Evolutionary conservation across 1,140 invertebrate species (phyloP).

Genomic region (Metopolophium dirhodum): DNA sequence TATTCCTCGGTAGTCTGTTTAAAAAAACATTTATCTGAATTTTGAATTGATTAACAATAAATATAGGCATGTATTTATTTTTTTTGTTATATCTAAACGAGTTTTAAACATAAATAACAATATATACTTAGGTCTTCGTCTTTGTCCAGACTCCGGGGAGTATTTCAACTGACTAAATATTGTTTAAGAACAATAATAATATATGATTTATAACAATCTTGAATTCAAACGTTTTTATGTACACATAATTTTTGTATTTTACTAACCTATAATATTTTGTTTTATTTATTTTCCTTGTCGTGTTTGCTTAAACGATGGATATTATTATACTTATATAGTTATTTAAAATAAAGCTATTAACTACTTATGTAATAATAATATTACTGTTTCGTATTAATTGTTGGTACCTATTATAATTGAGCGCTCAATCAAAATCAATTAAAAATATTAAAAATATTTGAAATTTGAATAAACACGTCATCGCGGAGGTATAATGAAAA

Average conservation of each 20-base stretch:
- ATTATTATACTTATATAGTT: background rate
- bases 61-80: background rate
- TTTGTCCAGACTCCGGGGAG: background rate
- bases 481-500: background rate
- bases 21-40: background rate
- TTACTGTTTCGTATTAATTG: background rate
- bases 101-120: background rate
- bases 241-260: background rate
- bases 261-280: background rate
- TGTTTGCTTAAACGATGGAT: background rate
- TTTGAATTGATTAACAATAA: background rate
- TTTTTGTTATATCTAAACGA: background rate
- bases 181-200: background rate
- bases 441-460: background rate
- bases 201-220: slow-evolving; percentile 3
- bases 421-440: background rate
- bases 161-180: background rate
- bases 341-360: background rate
- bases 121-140: background rate
- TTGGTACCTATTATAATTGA: background rate
- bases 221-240: background rate
- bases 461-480: background rate
- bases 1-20: background rate
- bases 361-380: background rate
- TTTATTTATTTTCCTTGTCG: background rate